Conservation (phyloP, 2,888 invertebrate genomes). For the Spatulosminthurus flaviceps region DNA sequence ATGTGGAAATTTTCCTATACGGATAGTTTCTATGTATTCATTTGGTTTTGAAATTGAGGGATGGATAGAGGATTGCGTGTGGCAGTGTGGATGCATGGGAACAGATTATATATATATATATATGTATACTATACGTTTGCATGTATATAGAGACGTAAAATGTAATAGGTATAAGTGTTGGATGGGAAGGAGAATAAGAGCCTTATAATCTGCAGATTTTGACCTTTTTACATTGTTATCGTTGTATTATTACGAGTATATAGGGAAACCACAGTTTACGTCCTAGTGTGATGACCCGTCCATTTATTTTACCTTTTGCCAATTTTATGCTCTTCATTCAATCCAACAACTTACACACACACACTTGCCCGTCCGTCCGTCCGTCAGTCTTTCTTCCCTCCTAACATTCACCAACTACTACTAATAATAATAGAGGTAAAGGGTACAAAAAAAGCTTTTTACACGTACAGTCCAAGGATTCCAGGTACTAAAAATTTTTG, state of each 20-base stretch:
- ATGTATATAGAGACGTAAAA: neutral
- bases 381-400: too few species aligned
- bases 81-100: conserved; percentile 5
- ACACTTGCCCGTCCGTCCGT: neutral
- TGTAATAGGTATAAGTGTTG: too few species aligned
- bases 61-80: neutral
- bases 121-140: neutral
- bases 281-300: conserved; percentile 31
- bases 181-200: neutral
- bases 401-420: conserved; percentile 14
- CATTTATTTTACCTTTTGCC: conserved; percentile 23
- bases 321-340: conserved; percentile 27
- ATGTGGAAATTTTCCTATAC: neutral
- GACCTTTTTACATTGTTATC: conserved; percentile 25
- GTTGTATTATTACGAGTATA: conserved; percentile 22
- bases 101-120: conserved; percentile 1
- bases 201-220: conserved; percentile 18
- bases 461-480: neutral
- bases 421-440: conserved; percentile 21
- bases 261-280: conserved; percentile 14
- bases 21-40: neutral
- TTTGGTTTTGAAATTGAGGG: neutral
- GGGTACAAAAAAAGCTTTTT: conserved; percentile 25
- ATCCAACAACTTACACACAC: neutral
- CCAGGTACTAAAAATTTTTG: conserved; percentile 25